Base-by-base conservation (phyloP, 2,888 invertebrate species). In the Panzeria rudis region DNA sequence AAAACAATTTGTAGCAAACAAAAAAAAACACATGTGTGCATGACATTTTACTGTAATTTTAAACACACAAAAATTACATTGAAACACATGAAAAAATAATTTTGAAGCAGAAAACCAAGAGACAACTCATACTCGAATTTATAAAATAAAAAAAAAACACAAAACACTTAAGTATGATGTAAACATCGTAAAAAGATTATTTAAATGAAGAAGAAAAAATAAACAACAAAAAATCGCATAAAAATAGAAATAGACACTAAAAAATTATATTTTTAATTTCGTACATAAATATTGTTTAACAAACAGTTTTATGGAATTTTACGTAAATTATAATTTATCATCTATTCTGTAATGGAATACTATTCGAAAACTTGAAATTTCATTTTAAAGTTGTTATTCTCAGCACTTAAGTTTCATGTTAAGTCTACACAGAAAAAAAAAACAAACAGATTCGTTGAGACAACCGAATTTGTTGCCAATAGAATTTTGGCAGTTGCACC, bases 161-260 rank as follows among this genome's bases (percentile, higher is more conserved):
- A 78, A 47, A 78, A 38, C 61, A 71, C 78, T 78, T 71, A 52
- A 78, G 38, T 25, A 68, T 64, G 41, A 64, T 64, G 64, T 54
- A 76, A 64, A 76, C 54, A 54, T 54, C 61, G 50, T 38, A 32
- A 32, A 66, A 50, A 3, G 0, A 13, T 41, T 20, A 7, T 23
- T 13, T 20, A 17, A 29, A 56, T 3, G 2, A 23, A 25, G n/a
- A 54, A 20, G 47, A 52, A 15, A 20, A 52, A 23, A 7, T n/a
- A 11, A 23, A n/a, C n/a, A 8, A 23, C 23, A 41, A 9, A 50
- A 66, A 41, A 11, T 29, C 13, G n/a, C 47, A 29, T 25, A 17
- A 17, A 66, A 66, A 66, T 35, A 17, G 6, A 62, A 62, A 44
- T 15, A 44, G 25, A 44, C 41, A 44, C 62, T 44, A n/a, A 25